phyloP scores from a whole-genome alignment of 1,140 invertebrate species.

The Halesus radiatus region DNA sequence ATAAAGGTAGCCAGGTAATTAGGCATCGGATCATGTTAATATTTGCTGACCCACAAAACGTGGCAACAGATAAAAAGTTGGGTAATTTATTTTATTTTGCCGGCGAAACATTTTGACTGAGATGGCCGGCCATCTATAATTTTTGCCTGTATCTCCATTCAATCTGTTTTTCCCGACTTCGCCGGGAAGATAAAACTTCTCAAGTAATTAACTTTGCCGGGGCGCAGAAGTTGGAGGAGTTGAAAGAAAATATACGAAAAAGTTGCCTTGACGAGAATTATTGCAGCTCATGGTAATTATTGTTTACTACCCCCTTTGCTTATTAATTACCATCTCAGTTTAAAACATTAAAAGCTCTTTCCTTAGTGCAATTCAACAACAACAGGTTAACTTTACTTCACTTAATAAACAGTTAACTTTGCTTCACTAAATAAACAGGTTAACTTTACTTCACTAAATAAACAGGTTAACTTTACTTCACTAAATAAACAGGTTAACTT shows the following conservation, averaged over 20 bases:
- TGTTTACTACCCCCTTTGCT: too few relatives aligned
- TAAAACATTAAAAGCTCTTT: too few relatives aligned
- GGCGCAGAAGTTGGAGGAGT: background rate
- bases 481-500: too few relatives aligned
- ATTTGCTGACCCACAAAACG: background rate
- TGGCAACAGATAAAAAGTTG: too few relatives aligned
- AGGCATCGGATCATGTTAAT: background rate
- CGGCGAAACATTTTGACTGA: background rate
- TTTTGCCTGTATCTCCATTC: constrained; percentile 8
- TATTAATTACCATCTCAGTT: too few relatives aligned
- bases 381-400: too few relatives aligned
- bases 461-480: too few relatives aligned
- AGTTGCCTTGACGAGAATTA: background rate
- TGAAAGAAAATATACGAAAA: background rate
- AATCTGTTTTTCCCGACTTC: constrained; percentile 11
- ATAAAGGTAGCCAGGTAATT: background rate
- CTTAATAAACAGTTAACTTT: too few relatives aligned
- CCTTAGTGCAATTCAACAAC: too few relatives aligned
- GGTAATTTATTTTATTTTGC: background rate
- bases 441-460: too few relatives aligned
- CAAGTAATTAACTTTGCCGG: constrained; percentile 12
- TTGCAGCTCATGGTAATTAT: constrained; percentile 3
- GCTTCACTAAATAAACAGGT: too few relatives aligned
- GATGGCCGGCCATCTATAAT: background rate
- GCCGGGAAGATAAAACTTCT: background rate